A percentile compares a stretch with the other conserved stretches of the same genome.
These are phyloP conservation scores for Lithobates pipiens DNA, from an alignment of 2,797 vertebrate species.

Conservation along the genomic window DNA sequence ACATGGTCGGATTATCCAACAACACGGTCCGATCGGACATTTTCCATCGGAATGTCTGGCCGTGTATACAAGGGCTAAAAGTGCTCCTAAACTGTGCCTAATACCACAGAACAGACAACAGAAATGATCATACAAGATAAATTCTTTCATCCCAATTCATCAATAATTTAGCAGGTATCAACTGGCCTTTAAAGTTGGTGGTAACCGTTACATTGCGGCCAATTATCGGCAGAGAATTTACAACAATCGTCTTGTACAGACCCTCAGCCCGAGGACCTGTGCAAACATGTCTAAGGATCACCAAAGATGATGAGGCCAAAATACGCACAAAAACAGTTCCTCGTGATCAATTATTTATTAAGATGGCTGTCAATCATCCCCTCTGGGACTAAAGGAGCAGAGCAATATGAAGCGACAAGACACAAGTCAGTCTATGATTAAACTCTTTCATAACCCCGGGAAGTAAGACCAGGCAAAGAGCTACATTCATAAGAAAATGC, in stretches of 20 bases:
- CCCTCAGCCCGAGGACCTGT: not conserved
- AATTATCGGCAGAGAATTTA: not conserved
- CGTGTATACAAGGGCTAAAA: no score
- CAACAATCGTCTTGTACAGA: not conserved
- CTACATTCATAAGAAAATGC: constrained; percentile 54
- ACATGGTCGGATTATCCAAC: no score
- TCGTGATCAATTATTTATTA: constrained; percentile 15
- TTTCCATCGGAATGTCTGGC: no score
- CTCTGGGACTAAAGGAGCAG: constrained; percentile 1
- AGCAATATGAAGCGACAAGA: constrained; percentile 17
- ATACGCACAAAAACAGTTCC: not conserved
- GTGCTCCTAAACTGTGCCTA: no score
- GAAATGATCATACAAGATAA: no score
- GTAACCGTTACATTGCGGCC: not conserved
- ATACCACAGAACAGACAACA: no score
- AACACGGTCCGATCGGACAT: no score
- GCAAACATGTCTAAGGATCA: not conserved
- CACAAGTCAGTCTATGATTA: constrained; percentile 36
- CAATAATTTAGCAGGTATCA: not conserved
- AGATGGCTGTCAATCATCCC: constrained; percentile 15
- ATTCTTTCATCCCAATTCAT: not conserved
- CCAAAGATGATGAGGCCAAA: not conserved
- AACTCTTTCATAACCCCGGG: constrained; percentile 21
- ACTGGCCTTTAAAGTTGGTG: not conserved
- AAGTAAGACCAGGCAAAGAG: constrained; percentile 44